These are phyloP conservation scores for Xenentodon cancila DNA, from an alignment of 2,797 vertebrate species.

Conservation along the genomic window DNA sequence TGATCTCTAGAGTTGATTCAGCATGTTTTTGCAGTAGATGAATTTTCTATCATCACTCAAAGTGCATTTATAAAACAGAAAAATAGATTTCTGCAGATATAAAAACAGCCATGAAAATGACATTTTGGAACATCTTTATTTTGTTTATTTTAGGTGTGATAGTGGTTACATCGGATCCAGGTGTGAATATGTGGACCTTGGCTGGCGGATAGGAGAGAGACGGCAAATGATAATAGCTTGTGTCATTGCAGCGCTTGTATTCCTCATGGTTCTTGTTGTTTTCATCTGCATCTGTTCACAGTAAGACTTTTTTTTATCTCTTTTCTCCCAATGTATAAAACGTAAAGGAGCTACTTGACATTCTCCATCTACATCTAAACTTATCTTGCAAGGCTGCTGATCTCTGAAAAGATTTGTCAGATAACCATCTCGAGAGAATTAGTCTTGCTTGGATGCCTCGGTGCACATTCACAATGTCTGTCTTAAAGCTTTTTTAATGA, in stretches of 20 bases:
- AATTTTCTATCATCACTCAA: not conserved
- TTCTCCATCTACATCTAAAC: no score
- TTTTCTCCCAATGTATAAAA: not conserved
- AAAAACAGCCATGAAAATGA: not conserved
- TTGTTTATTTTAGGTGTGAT: conserved; percentile 81
- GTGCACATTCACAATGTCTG: not conserved
- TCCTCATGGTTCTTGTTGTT: conserved; percentile 83
- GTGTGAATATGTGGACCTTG: conserved; percentile 86
- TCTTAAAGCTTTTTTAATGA: not conserved
- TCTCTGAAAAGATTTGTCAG: no score
- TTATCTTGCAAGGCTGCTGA: no score
- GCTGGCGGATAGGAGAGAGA: conserved; percentile 70
- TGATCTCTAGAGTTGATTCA: no score
- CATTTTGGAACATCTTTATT: not conserved
- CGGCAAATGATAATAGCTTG: conserved; percentile 85
- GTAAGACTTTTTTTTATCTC: conserved; percentile 75
- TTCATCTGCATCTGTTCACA: conserved; percentile 85
- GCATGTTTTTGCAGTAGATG: not conserved
- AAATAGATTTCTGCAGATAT: not conserved
- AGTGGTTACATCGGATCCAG: conserved; percentile 83
- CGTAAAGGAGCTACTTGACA: no score
- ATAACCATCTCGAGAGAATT: no score
- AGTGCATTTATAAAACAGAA: not conserved
- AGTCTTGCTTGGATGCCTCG: not conserved
- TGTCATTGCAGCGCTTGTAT: conserved; percentile 78